A percentile compares a stretch with the other conserved stretches of the same genome.
phyloP scores from a whole-genome alignment of 2,113 vertebrate species.

The Scopus umbretta region DNA sequence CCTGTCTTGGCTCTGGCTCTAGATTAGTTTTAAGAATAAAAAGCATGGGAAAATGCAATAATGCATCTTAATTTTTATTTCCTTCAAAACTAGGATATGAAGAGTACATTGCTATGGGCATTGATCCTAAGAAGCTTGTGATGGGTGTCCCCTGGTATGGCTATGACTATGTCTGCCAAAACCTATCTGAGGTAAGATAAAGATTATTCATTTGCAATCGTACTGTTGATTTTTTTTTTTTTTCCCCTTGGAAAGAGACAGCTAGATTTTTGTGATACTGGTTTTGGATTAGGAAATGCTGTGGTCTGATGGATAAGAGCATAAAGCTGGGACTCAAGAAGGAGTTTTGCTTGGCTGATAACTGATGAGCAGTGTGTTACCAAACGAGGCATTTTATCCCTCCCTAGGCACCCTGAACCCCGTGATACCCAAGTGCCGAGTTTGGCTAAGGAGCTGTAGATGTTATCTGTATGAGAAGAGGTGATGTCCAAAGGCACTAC shows the following conservation, averaged over 20 bases:
- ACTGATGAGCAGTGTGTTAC: not conserved
- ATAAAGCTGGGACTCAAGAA: not conserved
- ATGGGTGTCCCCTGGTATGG: slow-evolving; percentile 99
- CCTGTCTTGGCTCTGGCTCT: not conserved
- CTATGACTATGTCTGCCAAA: slow-evolving; percentile 89
- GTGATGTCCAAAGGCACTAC: not conserved
- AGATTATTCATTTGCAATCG: not conserved
- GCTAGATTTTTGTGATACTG: not conserved
- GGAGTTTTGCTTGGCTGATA: not conserved
- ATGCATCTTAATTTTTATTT: not conserved
- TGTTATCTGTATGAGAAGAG: not conserved
- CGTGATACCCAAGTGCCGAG: not conserved
- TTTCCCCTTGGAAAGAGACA: not conserved
- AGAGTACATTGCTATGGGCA: slow-evolving; percentile 81
- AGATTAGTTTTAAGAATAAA: not conserved
- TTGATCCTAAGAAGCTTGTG: slow-evolving; percentile 86
- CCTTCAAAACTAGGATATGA: slow-evolving; percentile 78
- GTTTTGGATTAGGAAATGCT: not conserved
- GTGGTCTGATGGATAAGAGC: not conserved
- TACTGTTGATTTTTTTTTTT: not conserved
- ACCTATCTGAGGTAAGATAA: slow-evolving; percentile 78
- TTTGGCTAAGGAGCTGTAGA: not conserved
- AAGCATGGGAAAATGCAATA: not conserved
- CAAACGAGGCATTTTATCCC: not conserved
- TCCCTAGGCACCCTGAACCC: not conserved